A percentile compares a stretch with the other conserved stretches of the same genome.
phyloP scores from a whole-genome alignment of 2,113 vertebrate species.

The Lepidothrix coronata region DNA sequence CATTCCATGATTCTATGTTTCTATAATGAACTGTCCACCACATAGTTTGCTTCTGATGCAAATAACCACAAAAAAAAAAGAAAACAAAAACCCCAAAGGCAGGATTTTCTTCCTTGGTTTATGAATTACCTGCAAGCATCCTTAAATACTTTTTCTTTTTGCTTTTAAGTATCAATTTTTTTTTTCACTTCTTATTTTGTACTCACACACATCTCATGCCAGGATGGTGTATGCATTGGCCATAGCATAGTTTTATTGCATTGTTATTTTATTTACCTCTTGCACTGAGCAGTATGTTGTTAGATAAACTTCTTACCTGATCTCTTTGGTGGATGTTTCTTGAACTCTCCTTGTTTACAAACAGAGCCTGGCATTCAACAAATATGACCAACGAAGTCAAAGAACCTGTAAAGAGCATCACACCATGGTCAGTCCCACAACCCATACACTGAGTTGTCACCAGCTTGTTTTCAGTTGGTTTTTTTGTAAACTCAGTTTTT shows the following conservation, averaged over 20 bases:
- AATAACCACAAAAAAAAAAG: background rate
- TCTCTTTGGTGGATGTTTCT: background rate
- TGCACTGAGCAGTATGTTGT: background rate
- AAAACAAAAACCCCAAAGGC: fast-evolving
- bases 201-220: background rate
- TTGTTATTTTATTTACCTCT: background rate
- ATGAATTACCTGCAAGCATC: background rate
- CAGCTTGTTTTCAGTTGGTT: background rate
- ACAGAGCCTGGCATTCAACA: background rate
- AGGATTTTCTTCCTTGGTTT: background rate
- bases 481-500: background rate
- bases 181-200: background rate
- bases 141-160: background rate
- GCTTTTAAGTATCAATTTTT: background rate
- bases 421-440: background rate
- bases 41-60: background rate
- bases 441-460: background rate
- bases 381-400: background rate
- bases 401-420: background rate
- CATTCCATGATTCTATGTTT: background rate
- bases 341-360: background rate
- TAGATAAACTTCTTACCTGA: background rate
- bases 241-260: background rate
- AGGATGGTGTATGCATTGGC: background rate
- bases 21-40: background rate